Base-by-base conservation (phyloP, 92 coral and sea anemone genomes). In the Pocillopora meandrina region DNA sequence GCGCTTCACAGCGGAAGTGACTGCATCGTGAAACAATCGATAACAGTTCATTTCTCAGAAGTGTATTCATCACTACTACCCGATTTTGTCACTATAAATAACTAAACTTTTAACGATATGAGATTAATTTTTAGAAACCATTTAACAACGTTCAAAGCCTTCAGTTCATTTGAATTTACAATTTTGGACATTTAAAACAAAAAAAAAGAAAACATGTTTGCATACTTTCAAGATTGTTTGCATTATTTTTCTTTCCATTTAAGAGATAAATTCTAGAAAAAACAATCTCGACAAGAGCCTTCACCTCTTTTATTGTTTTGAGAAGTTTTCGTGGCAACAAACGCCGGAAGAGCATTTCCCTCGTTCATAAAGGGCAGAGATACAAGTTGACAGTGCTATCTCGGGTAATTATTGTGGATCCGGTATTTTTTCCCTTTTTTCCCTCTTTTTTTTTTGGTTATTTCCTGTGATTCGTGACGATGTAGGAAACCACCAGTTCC, bases 341-440 rank as follows among this genome's bases (percentile, higher is more conserved):
- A 59, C 20, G 72, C 19, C 82, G 82, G 82, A 78, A 78, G 62
- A 12, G 72, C 60, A 33, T 42, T 42, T 65, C 6, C 49, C 17
- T 52, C 2, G 52, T 42, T 42, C 8, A 42, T 42, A 42, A 7
- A 42, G 52, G 52, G 8, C 52, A 42, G 52, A 42, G 52, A 42
- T 3, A 42, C 8, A 42, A 42, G 4, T 42, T 42, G 4, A 42
- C 52, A 42, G 8, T 42, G 4, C 8, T 42, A 42, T 42, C 52
- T 42, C 52, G 8, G 8, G 52, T 42, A 3, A 7, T 3, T 42
- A 42, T 42, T 42, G 52, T 42, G 52, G 15, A 61, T 65, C 67
- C 67, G 20, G 63, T 52, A 49, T 65, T 19, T 52, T 64, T 78
- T 74, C 6, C 31, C 10, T 31, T 56, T 33, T 80, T 68, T 80